Evolutionary conservation across 2,888 invertebrate species (phyloP).

Genomic region (Liopterus haemorrhoidalis): DNA sequence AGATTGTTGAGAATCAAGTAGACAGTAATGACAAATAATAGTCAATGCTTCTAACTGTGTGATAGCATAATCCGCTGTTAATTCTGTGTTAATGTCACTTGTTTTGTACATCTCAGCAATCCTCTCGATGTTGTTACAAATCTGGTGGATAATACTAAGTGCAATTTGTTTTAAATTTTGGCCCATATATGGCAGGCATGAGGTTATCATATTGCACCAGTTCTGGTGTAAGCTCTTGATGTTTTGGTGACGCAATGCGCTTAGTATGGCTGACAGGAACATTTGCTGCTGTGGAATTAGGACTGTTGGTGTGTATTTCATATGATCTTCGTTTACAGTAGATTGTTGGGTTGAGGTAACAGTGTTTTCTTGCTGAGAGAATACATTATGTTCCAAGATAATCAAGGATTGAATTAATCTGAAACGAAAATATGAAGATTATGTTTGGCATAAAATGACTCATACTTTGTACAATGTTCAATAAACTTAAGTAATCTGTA

Average conservation of each 20-base stretch:
- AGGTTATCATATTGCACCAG: constrained; percentile 76
- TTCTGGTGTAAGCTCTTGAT: constrained; percentile 70
- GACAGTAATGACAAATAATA: constrained; percentile 71
- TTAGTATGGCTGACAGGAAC: constrained; percentile 72
- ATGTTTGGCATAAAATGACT: no score
- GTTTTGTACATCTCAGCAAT: constrained; percentile 46
- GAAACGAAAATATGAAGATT: constrained; percentile 34
- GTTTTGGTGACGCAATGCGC: constrained; percentile 65
- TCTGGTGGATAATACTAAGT: constrained; percentile 70
- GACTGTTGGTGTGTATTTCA: constrained; percentile 59
- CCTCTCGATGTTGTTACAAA: constrained; percentile 71
- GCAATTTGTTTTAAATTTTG: constrained; percentile 70
- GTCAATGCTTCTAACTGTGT: constrained; percentile 73
- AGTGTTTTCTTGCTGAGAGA: constrained; percentile 32
- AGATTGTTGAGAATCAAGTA: constrained; percentile 60
- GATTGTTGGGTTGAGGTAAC: constrained; percentile 32
- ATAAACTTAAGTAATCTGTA: no score
- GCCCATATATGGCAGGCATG: constrained; percentile 73
- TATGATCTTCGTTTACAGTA: constrained; percentile 41
- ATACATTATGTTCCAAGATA: constrained; percentile 68
- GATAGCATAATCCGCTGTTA: constrained; percentile 72
- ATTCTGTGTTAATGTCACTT: constrained; percentile 44
- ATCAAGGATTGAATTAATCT: constrained; percentile 65
- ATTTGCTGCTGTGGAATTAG: constrained; percentile 74
- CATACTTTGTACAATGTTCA: no score